Evolutionary conservation across 2,888 invertebrate genomes (phyloP).

Genomic region (Drosophila borealis): DNA sequence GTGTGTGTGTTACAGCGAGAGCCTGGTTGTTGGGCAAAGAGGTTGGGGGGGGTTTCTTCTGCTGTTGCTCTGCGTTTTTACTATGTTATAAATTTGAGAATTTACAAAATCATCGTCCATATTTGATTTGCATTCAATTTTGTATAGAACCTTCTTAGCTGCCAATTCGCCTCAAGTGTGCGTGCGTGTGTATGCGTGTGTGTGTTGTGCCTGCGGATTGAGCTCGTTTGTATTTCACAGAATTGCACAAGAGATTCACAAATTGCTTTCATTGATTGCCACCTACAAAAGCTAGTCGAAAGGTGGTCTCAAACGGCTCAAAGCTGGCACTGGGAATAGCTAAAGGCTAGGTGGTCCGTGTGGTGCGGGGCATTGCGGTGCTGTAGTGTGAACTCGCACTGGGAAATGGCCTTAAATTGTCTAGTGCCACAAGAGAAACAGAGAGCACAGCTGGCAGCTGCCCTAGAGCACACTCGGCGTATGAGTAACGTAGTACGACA

Average conservation of each 20-base stretch:
- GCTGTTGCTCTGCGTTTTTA: slow-evolving; percentile 25
- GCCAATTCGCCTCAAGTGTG: slow-evolving; percentile 39
- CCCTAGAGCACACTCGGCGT: slow-evolving; percentile 37
- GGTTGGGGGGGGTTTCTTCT: slow-evolving; percentile 7
- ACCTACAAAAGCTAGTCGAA: slow-evolving; percentile 54
- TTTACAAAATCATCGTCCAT: slow-evolving; percentile 78
- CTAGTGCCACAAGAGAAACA: slow-evolving; percentile 3
- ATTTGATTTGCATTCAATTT: slow-evolving; percentile 75
- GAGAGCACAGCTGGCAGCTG: slow-evolving; percentile 13
- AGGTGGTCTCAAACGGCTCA: slow-evolving; percentile 28
- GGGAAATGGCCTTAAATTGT: slow-evolving; percentile 60
- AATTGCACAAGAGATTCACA: slow-evolving; percentile 72
- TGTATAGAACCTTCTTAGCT: slow-evolving; percentile 33
- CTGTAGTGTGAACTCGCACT: slow-evolving; percentile 20
- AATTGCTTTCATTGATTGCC: slow-evolving; percentile 78
- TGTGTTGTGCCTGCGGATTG: slow-evolving; percentile 50
- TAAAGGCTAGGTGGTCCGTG: neutral
- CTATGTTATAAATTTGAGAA: slow-evolving; percentile 70
- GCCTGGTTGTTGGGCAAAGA: neutral
- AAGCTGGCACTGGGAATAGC: slow-evolving; percentile 7
- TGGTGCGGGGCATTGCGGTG: neutral
- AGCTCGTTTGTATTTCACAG: slow-evolving; percentile 65
- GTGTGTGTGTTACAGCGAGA: neutral
- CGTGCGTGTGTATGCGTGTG: slow-evolving; percentile 6
- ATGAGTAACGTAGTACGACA: slow-evolving; percentile 61